phyloP scores from a whole-genome alignment of 1,140 invertebrate genomes.

The Pristionchus pacificus region DNA sequence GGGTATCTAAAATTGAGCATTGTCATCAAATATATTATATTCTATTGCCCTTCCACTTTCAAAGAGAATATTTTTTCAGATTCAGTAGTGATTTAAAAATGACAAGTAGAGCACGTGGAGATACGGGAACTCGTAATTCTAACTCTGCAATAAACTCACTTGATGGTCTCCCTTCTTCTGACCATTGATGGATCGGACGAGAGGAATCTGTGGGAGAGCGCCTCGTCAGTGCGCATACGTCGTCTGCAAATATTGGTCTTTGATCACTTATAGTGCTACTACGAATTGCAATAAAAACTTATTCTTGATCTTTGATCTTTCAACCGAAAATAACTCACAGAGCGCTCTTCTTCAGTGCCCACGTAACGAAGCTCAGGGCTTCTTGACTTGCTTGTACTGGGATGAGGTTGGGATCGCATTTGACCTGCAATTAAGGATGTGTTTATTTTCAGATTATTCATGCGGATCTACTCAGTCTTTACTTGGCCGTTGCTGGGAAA shows the following conservation, averaged over 20 bases:
- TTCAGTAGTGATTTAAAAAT: not conserved
- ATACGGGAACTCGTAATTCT: not conserved
- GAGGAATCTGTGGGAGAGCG: conserved; percentile 89
- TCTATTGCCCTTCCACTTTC: too few relatives aligned
- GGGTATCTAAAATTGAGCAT: conserved; percentile 19
- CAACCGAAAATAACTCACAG: conserved; percentile 29
- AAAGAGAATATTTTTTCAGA: too few relatives aligned
- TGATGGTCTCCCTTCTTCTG: conserved; percentile 65
- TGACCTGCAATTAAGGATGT: conserved; percentile 85
- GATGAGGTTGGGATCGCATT: conserved; percentile 87
- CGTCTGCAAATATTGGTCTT: conserved; percentile 68
- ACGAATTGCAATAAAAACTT: conserved; percentile 6
- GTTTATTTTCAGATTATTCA: conserved; percentile 71
- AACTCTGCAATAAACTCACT: conserved; percentile 11
- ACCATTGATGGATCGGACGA: conserved; percentile 84
- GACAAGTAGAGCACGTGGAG: not conserved
- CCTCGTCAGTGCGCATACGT: conserved; percentile 84
- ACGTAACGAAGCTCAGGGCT: conserved; percentile 85
- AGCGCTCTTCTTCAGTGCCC: conserved; percentile 77
- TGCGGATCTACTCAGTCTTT: too few relatives aligned
- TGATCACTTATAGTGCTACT: conserved; percentile 10
- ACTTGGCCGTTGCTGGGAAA: too few relatives aligned
- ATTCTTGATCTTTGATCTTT: conserved; percentile 3
- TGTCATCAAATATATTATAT: too few relatives aligned
- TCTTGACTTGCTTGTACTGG: conserved; percentile 91